Base-by-base conservation (phyloP, 1,140 invertebrate species). In the Adelges cooleyi region DNA sequence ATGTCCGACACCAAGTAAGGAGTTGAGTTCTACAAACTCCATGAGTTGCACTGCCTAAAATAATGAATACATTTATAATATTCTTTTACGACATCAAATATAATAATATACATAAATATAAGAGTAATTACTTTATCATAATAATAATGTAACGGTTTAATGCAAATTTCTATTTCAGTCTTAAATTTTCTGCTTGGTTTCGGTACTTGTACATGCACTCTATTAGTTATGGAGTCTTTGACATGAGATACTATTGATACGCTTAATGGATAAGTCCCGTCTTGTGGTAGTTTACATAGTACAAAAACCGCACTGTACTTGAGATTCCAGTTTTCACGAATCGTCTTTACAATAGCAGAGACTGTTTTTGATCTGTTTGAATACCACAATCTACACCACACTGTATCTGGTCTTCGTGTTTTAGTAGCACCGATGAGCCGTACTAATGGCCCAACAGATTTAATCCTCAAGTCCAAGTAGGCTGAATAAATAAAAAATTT, bases 401-500 rank as follows among this genome's bases (percentile, higher is more conserved):
- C 89, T n/a, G 81, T 77, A 69, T 92, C 90, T 0, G 86, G 82
- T 13, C 84, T 83, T 68, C 86, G 79, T 0, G 89, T 92, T 75
- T 86, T 87, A 0, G 90, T 91, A 10, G 89, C 89, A n/a, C 86
- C 89, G 66, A 94, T 87, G 22, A 95, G 80, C 17, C 90, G 79
- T 29, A 90, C 78, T 66, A 86, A 78, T 49, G 84, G 81, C 40
- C 73, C 71, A 33, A 33, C 17, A 67, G 68, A 72, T 68, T 81
- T 80, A 67, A 82, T 81, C 68, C 87, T 79, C 44, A 82, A 77
- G 74, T 94, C 91, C 70, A 85, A 88, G 71, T 86, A 94, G 33
- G 91, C 91, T 2, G 90, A 93, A 72, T 91, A 94, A 17, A 95
- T 89, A 74, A 86, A 92, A 77, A 94, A 94, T 76, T 92, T 92